Evolutionary conservation across 2,797 vertebrate species (phyloP), one percentile per base, ranked within the genome.

Genomic region (Sebastes miniatus): DNA sequence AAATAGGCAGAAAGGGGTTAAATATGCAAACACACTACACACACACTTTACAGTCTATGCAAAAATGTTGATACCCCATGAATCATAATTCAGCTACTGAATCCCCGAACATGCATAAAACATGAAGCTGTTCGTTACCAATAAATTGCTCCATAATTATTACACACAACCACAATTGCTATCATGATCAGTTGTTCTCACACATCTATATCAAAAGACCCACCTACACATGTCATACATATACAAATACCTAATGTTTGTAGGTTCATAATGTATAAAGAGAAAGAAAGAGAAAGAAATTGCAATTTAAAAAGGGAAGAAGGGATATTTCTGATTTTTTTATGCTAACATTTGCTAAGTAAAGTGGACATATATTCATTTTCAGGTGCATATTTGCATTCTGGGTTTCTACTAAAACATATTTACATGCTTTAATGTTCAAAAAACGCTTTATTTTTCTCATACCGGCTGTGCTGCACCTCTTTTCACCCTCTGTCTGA

Each of bases 81-180:
- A 68, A 77, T 85, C 63, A 73, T 27, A 70, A 73, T 77, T 73
- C 68, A 77, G 43, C 58, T 25, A n/a, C 80, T 25, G 27, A 59
- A 66, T 69, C 34, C 66, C 69, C 61, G 18, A 20, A 74, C 63
- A 85, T 88, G 75, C 72, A 87, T 89, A 75, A 89, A 88, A 84
- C 81, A 89, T 87, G 79, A 83, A 31, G 63, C 14, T 57, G 76
- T 80, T 78, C 50, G 61, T 75, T 57, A 25, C 1, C 8, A 76
- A 77, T 64, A 59, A 61, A 74, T 36, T 54, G n/a, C 32, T 29
- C 57, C 63, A 52, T 80, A 80, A 81, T 90, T 79, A 85, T 76
- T 39, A 68, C 57, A 85, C 69, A 56, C 43, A 64, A 39, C 16
- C 24, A 57, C 4, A 2, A 47, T 10, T 14, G 24, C 8, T 25